These are phyloP conservation scores for Brachyistius frenatus DNA, from an alignment of 2,113 vertebrate species.

Conservation along the genomic window DNA sequence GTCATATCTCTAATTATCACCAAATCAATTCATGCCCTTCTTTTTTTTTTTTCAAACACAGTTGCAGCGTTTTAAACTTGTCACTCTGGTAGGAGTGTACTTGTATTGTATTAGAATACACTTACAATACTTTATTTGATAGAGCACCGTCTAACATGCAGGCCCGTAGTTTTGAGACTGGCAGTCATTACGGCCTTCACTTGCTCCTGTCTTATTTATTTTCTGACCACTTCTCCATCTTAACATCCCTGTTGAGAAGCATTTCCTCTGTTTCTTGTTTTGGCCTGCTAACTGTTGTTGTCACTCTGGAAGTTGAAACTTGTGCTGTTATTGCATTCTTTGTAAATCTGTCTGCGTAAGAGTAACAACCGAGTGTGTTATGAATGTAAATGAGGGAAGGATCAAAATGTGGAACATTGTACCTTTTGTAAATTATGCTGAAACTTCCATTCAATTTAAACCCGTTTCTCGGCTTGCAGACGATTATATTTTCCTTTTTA, in stretches of 20 bases:
- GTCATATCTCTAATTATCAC: neutral
- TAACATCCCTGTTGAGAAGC: neutral
- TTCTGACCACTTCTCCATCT: neutral
- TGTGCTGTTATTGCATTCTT: neutral
- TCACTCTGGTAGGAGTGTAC: neutral
- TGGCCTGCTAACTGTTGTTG: neutral
- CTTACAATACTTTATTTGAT: neutral
- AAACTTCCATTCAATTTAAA: constrained; percentile 8
- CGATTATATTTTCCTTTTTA: neutral
- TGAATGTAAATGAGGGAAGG: constrained; percentile 38
- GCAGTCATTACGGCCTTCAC: too few species aligned
- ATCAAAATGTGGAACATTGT: constrained; percentile 1
- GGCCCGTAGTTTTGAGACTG: too few species aligned
- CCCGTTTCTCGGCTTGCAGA: neutral
- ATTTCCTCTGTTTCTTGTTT: constrained; percentile 3
- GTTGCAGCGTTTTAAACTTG: neutral
- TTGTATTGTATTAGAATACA: neutral
- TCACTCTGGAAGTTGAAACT: constrained; percentile 1
- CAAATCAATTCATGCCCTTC: neutral
- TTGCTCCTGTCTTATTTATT: neutral
- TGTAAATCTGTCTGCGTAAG: neutral
- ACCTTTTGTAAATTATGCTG: neutral
- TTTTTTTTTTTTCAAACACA: neutral
- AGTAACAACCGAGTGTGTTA: neutral
- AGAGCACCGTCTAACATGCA: neutral